Evolutionary conservation across 1,140 invertebrate genomes (phyloP).

Genomic region (Antheraea mylitta): DNA sequence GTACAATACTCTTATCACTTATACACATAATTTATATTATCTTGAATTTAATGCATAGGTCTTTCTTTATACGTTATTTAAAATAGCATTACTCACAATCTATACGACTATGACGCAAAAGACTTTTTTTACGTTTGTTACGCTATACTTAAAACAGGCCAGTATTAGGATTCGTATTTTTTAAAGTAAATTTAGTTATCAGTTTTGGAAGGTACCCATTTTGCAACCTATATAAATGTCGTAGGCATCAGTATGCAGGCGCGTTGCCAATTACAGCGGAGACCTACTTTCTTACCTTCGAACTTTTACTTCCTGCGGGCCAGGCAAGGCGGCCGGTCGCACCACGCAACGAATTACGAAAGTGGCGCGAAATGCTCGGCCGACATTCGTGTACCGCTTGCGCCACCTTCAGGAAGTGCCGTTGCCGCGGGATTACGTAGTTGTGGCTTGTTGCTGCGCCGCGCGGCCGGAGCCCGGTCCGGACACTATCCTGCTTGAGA

Average conservation of each 20-base stretch:
- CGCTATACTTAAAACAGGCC: not conserved
- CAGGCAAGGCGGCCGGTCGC: constrained; percentile 67
- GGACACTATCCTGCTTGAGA: constrained; percentile 36
- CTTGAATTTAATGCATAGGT: not conserved
- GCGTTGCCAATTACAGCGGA: constrained; percentile 71
- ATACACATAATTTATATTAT: not conserved
- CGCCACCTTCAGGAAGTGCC: constrained; percentile 75
- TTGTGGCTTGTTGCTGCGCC: constrained; percentile 33
- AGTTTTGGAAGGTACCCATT: constrained; percentile 45
- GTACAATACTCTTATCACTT: not conserved
- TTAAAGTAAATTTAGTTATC: not conserved
- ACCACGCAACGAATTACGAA: constrained; percentile 76
- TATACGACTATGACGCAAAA: not conserved
- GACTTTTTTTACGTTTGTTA: not conserved
- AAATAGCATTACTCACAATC: not conserved
- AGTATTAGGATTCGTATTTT: not conserved
- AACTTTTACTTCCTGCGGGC: constrained; percentile 78
- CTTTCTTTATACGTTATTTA: not conserved
- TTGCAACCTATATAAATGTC: constrained; percentile 57
- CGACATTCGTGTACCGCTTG: constrained; percentile 74
- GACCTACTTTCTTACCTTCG: constrained; percentile 78
- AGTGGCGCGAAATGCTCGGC: constrained; percentile 76
- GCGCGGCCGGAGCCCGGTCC: constrained; percentile 12
- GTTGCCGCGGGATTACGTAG: constrained; percentile 71
- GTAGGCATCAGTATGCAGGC: constrained; percentile 72